Base-by-base conservation (phyloP, 23 tunicate genomes). In the Ciona savignyi region DNA sequence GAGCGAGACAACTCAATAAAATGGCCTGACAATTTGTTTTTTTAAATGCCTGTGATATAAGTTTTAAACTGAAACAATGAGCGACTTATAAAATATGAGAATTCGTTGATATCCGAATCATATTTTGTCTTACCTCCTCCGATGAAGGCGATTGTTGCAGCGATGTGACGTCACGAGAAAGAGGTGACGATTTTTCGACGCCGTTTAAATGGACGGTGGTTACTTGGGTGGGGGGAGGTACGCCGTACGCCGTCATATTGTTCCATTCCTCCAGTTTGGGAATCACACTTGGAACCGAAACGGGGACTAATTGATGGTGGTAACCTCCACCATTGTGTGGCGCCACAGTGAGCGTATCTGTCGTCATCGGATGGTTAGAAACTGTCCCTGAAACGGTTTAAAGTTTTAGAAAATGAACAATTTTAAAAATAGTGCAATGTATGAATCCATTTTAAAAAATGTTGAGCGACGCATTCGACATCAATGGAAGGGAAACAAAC, bases 221-320 rank as follows among this genome's bases (percentile, higher is more conserved):
- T 30, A 70, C 96, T 78, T 89, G 96, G 1, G 89, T 87, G 6
- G 96, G 96, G 19, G 89, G 96, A 11, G 96, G 80, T 27, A 89
- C 85, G 0, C 96, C 96, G 60, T 89, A 89, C 21, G 96, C 78
- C 4, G 96, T 87, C 51, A 75, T 72, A 24, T 64, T 70, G 51
- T 63, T 74, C 96, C 96, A 89, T 63, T 89, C 96, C 67, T 89
- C 96, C 4, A 89, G 73, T 67, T 89, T 89, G 19, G 96, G 81
- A 6, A 86, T 62, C 87, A 88, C 81, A 1, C 68, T 3, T 0
- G 84, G 75, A 70, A 82, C 75, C 42, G 77, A 23, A 0, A 63
- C 81, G 23, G 89, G 89, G 0, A 63, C 67, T 60, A 76, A 23
- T 31, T 75, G 80, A 27, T 76, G 89, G 64, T 83, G 80, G 9